These are phyloP conservation scores for Rhagonycha lutea DNA, from an alignment of 2,888 invertebrate species.

Conservation along the genomic window DNA sequence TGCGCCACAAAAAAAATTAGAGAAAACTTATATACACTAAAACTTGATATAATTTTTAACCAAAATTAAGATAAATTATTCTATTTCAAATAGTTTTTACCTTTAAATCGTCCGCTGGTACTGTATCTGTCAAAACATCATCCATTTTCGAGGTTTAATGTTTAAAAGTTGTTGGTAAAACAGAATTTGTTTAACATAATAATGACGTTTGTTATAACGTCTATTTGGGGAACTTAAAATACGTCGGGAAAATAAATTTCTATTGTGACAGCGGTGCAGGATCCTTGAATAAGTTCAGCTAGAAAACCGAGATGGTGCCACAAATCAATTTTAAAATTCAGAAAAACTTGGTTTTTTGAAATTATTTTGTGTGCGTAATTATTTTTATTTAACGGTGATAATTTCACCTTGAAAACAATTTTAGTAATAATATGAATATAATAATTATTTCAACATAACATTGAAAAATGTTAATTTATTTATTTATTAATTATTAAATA, in stretches of 20 bases:
- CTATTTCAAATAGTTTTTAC: conserved; percentile 54
- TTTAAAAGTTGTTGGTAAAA: conserved; percentile 16
- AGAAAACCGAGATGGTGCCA: too few species aligned
- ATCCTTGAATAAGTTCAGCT: too few species aligned
- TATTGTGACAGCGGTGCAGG: not conserved
- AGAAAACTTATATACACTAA: not conserved
- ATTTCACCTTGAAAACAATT: too few species aligned
- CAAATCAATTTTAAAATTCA: too few species aligned
- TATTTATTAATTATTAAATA: too few species aligned
- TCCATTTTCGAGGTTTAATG: conserved; percentile 62
- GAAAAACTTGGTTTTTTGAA: too few species aligned
- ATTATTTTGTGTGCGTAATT: too few species aligned
- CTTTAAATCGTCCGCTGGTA: conserved; percentile 81
- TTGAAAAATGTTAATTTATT: too few species aligned
- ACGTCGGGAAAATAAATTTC: not conserved
- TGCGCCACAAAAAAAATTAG: not conserved
- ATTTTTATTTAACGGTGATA: too few species aligned
- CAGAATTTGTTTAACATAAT: not conserved
- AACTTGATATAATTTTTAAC: not conserved
- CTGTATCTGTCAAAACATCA: conserved; percentile 79
- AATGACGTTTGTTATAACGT: not conserved
- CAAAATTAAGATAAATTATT: not conserved
- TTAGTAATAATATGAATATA: too few species aligned
- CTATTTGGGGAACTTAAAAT: not conserved
- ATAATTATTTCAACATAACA: too few species aligned